Base-by-base conservation (phyloP, 1,140 invertebrate genomes). In the Delia radicum region DNA sequence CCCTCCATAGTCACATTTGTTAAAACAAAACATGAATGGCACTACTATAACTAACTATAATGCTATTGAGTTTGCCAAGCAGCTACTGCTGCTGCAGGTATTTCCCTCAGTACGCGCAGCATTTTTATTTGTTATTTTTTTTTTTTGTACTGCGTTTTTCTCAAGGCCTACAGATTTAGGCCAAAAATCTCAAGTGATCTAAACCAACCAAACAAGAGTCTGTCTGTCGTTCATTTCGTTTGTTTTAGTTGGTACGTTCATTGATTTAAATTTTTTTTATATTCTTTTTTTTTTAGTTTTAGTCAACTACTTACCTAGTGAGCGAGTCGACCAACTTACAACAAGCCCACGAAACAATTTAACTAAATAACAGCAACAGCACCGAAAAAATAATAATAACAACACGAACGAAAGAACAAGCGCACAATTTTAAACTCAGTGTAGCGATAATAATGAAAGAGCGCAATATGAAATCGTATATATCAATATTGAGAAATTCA, bases 121-220 rank as follows among this genome's bases (percentile, higher is more conserved):
- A 15, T 42, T 3, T 42, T 42, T 42, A 10, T 5, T 42, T 42
- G 7, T 21, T 33, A 31, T 18, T 69, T 62, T 67, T 37, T 33
- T 33, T 67, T 10, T 55, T 8, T 67, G 63, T 67, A 29, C 48
- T 69, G 55, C 33, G 46, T 74, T 65, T 55, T 76, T 73, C 75
- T 76, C 75, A 76, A 76, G 75, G 75, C 75, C 73, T 76, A 76
- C 69, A 76, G 75, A 76, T 76, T 76, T 76, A 76, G 75, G 75
- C 75, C 75, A 76, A 74, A 74, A 73, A 76, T 67, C 72, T 63
- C 33, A 76, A 76, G 69, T 76, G 69, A 76, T 76, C 71, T 71
- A 76, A 76, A 71, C 71, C 75, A 76, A 73, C 33, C 65, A 69
- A 69, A 69, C 65, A 69, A 69, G 65, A 69, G 29, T 37, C 29